Conservation (phyloP, 2,797 vertebrate species). For the Pangasius larnaudii region DNA sequence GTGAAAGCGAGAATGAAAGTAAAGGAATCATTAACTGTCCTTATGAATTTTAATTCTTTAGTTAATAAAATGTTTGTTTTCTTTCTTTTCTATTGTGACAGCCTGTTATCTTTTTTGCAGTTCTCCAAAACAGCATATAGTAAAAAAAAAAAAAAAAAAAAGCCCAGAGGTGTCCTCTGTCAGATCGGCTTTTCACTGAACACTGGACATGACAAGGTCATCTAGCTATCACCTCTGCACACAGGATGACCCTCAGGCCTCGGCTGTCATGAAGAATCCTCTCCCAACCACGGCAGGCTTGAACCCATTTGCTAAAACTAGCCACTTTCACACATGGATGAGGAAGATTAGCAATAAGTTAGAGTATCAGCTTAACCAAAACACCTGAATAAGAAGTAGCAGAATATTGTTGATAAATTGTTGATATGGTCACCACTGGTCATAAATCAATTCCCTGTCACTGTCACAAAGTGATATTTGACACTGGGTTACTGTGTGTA, state of each 20-base stretch:
- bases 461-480: not conserved
- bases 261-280: conserved; percentile 46
- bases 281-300: conserved; percentile 8
- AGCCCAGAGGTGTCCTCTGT: conserved; percentile 49
- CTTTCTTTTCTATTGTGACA: not conserved
- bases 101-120: conserved; percentile 25
- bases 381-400: not conserved
- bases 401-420: no score
- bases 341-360: not conserved
- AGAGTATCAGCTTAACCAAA: not conserved
- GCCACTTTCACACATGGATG: not conserved
- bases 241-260: conserved; percentile 45
- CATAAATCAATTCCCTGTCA: not conserved
- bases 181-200: conserved; percentile 49
- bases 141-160: not conserved
- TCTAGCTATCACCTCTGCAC: conserved; percentile 44
- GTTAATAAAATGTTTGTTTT: conserved; percentile 5
- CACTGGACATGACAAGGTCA: conserved; percentile 55
- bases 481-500: not conserved
- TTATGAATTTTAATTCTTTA: conserved; percentile 47
- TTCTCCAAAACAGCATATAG: conserved; percentile 46
- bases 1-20: not conserved
- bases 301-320: conserved; percentile 7
- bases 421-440: not conserved
- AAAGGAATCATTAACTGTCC: conserved; percentile 10